Conservation (phyloP, 2,113 vertebrate species). For the Pterocles burchelli region DNA sequence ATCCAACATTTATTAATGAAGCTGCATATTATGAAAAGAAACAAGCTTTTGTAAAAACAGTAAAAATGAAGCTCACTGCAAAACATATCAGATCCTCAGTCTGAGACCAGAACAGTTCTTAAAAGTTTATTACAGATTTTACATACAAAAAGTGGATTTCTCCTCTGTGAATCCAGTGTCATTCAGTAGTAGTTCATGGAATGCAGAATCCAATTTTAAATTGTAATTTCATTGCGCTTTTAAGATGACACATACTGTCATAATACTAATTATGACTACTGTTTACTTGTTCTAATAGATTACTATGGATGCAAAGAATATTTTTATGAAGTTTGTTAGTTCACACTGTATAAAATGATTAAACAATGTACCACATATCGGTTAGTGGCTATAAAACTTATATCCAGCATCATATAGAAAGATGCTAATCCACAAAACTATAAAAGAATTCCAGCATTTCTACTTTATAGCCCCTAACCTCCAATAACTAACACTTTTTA, state of each 20-base stretch:
- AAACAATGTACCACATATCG: not conserved
- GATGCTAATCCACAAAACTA: not conserved
- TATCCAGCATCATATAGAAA: not conserved
- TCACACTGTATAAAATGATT: not conserved
- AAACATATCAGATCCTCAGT: constrained; percentile 68
- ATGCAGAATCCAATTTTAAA: not conserved
- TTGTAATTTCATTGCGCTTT: constrained; percentile 39
- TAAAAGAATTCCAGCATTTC: not conserved
- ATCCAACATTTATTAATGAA: constrained; percentile 95
- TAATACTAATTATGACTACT: not conserved
- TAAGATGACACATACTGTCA: not conserved
- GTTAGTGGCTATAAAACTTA: not conserved
- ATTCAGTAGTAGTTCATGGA: not conserved
- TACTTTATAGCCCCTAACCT: not conserved
- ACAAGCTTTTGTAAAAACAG: constrained; percentile 90
- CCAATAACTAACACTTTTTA: not conserved
- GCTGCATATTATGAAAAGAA: constrained; percentile 98
- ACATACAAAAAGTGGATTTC: not conserved
- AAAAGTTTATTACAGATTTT: not conserved
- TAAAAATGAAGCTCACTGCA: constrained; percentile 80
- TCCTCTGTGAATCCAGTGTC: not conserved
- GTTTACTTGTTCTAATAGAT: not conserved
- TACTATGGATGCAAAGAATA: not conserved
- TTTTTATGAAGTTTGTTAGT: not conserved
- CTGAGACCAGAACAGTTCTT: not conserved